Evolutionary conservation across 2,797 vertebrate genomes (phyloP), one percentile per base, ranked within the genome.

Genomic region (Brotula barbata): DNA sequence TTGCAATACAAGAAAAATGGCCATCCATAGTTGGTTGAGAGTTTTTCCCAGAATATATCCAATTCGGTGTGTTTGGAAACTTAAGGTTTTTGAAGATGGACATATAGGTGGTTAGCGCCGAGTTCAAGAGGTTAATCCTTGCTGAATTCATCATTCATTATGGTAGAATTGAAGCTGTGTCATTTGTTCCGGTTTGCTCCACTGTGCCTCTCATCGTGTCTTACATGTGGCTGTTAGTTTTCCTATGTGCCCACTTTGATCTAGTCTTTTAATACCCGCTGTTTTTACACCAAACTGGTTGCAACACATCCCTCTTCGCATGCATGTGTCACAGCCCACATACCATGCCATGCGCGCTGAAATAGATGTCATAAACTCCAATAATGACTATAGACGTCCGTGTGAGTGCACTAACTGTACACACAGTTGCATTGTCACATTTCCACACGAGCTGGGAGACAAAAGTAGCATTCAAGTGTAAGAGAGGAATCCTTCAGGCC

Each of bases 291-390:
- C 12, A 61, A 64, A 40, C 37, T 10, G 1, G n/a, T n/a, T n/a
- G 25, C 25, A 28, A 8, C 25, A 8, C 25, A 28, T 48, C 25
- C 57, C 20, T 53, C 19, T 10, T 46, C 46, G 39, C 62, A 64
- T 64, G 39, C 28, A 22, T 15, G 57, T 49, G 48, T 68, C 57
- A 48, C 75, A 25, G 56, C 66, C 47, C 50, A 56, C 68, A 45
- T 33, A 16, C 22, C 20, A 16, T 0, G 23, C 59, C 53, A 68
- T 57, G 36, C 55, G 55, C 59, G n/a, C 17, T 42, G 15, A 69
- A 49, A 62, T 39, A 44, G 42, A 71, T 55, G 51, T 47, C 55
- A 76, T 76, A 62, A 21, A 63, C 62, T 5, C 20, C n/a, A 16
- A 15, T 48, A 49, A 58, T 50, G 52, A 31, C 55, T 7, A 49